These are phyloP conservation scores for Drusus annulatus DNA, from an alignment of 1,140 invertebrate species.

Conservation along the genomic window DNA sequence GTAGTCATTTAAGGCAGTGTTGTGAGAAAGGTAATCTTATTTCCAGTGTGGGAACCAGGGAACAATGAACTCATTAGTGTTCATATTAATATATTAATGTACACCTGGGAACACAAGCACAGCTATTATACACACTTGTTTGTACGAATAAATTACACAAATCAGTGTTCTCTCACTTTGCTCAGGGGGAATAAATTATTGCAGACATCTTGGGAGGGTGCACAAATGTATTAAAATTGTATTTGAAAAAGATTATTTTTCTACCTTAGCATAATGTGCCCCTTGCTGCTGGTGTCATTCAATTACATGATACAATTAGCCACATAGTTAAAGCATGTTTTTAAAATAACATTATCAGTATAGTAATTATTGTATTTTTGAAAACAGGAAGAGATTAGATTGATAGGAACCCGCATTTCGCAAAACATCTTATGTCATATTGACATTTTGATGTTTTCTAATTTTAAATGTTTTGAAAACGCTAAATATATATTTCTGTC, in stretches of 20 bases:
- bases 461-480: slow-evolving; percentile 12
- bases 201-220: slow-evolving; percentile 3
- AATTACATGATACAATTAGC: background rate
- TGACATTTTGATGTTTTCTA: slow-evolving; percentile 31
- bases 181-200: slow-evolving; percentile 18
- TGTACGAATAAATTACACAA: slow-evolving; percentile 58
- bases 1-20: slow-evolving; percentile 50
- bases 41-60: slow-evolving; percentile 57
- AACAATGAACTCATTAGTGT: slow-evolving; percentile 60
- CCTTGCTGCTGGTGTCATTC: background rate
- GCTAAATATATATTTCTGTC: slow-evolving; percentile 21
- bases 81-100: slow-evolving; percentile 57
- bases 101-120: slow-evolving; percentile 54
- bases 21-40: slow-evolving; percentile 55
- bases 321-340: slow-evolving; percentile 10
- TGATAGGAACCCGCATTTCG: background rate
- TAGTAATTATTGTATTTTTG: slow-evolving; percentile 19
- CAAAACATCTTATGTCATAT: slow-evolving; percentile 33
- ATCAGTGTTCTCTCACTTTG: slow-evolving; percentile 21
- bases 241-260: slow-evolving; percentile 49
- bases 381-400: slow-evolving; percentile 21
- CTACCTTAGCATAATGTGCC: slow-evolving; percentile 35
- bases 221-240: background rate
- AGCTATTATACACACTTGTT: slow-evolving; percentile 53
- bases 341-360: background rate